These are phyloP conservation scores for Tragelaphus imberbis DNA, from an alignment of 2,113 vertebrate species.

Conservation along the genomic window DNA sequence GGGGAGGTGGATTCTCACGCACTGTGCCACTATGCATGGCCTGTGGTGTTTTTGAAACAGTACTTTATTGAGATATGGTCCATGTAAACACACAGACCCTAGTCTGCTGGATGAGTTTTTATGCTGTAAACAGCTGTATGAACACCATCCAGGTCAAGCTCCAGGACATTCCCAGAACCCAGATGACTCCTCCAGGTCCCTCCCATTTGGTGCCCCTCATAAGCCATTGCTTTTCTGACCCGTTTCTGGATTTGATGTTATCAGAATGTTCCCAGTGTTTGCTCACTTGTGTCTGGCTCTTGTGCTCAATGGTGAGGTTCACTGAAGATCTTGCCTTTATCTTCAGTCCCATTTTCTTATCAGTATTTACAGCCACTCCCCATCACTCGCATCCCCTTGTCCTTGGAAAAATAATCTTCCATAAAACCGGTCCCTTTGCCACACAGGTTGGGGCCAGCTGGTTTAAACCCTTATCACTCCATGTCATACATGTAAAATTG, in stretches of 20 bases:
- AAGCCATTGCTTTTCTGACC: not conserved
- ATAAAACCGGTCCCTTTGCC: not conserved
- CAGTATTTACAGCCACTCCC: not conserved
- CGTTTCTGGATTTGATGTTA: not conserved
- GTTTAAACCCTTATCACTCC: not conserved
- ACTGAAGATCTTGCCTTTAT: not conserved
- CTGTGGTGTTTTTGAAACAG: rapidly evolving
- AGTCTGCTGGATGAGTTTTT: not conserved
- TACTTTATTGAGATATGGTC: not conserved
- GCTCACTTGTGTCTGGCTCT: not conserved
- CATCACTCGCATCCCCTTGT: no score
- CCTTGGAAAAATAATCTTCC: not conserved
- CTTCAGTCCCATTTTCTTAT: not conserved
- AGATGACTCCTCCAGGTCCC: rapidly evolving
- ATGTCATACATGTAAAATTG: not conserved
- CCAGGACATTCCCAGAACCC: not conserved
- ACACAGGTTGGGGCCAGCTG: not conserved
- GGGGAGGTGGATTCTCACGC: not conserved
- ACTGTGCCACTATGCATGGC: not conserved
- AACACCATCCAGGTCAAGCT: not conserved
- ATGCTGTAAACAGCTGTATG: no score
- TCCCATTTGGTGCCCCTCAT: not conserved
- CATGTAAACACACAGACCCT: not conserved
- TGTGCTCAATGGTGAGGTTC: rapidly evolving
- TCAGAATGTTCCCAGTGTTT: not conserved